phyloP scores from a whole-genome alignment of 2,113 vertebrate genomes.

The Electrona antarctica region DNA sequence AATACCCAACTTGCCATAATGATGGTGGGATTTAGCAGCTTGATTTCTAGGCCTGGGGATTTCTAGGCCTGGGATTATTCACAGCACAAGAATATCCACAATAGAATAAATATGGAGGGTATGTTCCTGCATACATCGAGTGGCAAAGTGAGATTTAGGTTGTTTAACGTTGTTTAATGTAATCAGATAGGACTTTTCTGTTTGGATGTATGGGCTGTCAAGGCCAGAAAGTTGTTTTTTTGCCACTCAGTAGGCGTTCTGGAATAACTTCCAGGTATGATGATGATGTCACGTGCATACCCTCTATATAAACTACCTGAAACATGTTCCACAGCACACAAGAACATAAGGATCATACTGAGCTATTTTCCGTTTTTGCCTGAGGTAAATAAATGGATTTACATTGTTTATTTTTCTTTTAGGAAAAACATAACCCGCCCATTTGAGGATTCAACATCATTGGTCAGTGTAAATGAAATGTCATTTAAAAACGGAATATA shows the following conservation, averaged over 20 bases:
- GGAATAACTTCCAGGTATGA: no score
- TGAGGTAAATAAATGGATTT: not conserved
- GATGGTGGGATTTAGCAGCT: no score
- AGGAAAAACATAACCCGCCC: slow-evolving; percentile 97
- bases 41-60: no score
- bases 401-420: slow-evolving; percentile 12
- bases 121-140: not conserved
- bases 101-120: no score
- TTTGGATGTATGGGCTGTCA: no score
- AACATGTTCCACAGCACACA: not conserved
- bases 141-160: not conserved
- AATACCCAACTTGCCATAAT: no score
- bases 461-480: slow-evolving; percentile 79
- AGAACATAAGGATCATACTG: not conserved
- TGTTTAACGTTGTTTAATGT: no score
- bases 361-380: not conserved
- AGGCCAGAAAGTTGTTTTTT: no score
- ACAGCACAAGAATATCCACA: no score
- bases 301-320: not conserved
- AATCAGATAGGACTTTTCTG: no score
- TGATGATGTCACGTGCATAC: no score
- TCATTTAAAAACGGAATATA: not conserved
- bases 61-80: not conserved
- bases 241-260: no score
- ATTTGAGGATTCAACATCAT: slow-evolving; percentile 94